Percentiles rank a stretch among this genome's conserved stretches.
Evolutionary conservation across 2,113 vertebrate species (phyloP).

Genomic region (Rana temporaria): DNA sequence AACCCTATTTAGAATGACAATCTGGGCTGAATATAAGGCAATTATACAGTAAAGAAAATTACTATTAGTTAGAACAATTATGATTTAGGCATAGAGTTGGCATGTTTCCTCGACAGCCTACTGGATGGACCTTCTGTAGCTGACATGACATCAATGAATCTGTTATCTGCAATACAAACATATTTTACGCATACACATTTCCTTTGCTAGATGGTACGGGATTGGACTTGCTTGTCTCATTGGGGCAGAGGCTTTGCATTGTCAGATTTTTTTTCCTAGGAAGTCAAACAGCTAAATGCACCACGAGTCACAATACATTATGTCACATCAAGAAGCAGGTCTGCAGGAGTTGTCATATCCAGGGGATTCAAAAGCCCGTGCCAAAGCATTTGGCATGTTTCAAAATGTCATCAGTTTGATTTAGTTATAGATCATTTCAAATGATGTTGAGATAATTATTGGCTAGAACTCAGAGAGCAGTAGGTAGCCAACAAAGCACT

Average conservation of each 20-base stretch:
- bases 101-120: background rate
- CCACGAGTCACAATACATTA: slow-evolving; percentile 65
- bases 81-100: background rate
- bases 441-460: slow-evolving; percentile 71
- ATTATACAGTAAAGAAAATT: no score
- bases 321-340: slow-evolving; percentile 65
- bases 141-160: slow-evolving; percentile 23
- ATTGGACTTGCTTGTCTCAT: slow-evolving; percentile 7
- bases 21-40: no score
- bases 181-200: slow-evolving; percentile 34
- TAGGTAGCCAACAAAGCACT: slow-evolving; percentile 70
- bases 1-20: no score
- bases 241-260: slow-evolving; percentile 47
- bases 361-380: slow-evolving; percentile 63
- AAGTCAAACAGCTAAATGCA: slow-evolving; percentile 58
- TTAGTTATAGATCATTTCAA: slow-evolving; percentile 75
- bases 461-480: slow-evolving; percentile 64
- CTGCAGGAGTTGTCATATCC: slow-evolving; percentile 66
- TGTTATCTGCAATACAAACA: slow-evolving; percentile 35
- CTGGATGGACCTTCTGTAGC: slow-evolving; percentile 8
- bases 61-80: background rate
- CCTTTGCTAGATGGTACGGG: slow-evolving; percentile 11
- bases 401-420: slow-evolving; percentile 72
- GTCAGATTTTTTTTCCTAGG: slow-evolving; percentile 59
- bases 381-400: slow-evolving; percentile 74